A percentile compares a stretch with the other conserved stretches of the same genome.
These are phyloP conservation scores for Ormyrus thymus DNA, from an alignment of 2,888 invertebrate species.

Conservation along the genomic window DNA sequence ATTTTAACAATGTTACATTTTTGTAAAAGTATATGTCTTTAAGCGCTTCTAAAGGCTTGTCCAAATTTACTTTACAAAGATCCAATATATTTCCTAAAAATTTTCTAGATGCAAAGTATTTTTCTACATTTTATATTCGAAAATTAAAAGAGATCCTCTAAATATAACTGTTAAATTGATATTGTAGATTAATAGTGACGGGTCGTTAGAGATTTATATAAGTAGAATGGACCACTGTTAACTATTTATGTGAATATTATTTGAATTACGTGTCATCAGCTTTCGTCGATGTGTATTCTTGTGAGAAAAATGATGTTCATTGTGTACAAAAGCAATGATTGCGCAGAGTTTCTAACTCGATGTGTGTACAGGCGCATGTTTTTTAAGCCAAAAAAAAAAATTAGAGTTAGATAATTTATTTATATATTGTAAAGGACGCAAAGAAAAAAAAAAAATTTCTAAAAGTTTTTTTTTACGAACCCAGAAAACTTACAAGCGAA, in stretches of 20 bases:
- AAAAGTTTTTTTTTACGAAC: slow-evolving; percentile 2
- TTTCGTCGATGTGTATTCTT: slow-evolving; percentile 5
- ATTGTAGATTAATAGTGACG: not conserved
- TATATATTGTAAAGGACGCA: slow-evolving; percentile 24
- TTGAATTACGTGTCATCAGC: not conserved
- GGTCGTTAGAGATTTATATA: slow-evolving; percentile 6
- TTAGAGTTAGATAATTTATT: slow-evolving; percentile 41
- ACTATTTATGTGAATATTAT: slow-evolving; percentile 34
- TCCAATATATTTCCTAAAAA: not conserved
- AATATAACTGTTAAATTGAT: not conserved
- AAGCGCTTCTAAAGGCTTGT: slow-evolving; percentile 1
- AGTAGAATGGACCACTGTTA: slow-evolving; percentile 17
- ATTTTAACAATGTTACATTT: slow-evolving; percentile 1
- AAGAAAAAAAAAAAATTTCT: not conserved
- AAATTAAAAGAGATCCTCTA: slow-evolving; percentile 3
- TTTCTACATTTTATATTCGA: slow-evolving; percentile 33
- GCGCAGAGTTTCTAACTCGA: slow-evolving; percentile 20
- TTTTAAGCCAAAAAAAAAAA: slow-evolving; percentile 39
- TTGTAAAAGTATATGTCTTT: slow-evolving; percentile 1
- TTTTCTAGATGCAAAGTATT: slow-evolving; percentile 15
- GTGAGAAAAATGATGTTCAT: slow-evolving; percentile 16
- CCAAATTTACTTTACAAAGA: not conserved
- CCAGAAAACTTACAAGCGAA: slow-evolving; percentile 22
- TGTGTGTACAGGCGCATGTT: slow-evolving; percentile 25
- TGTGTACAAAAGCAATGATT: not conserved